Percentiles rank a stretch among this genome's conserved stretches.
Conservation (phyloP, 2,888 invertebrate species). For the Drosophila borborema region DNA sequence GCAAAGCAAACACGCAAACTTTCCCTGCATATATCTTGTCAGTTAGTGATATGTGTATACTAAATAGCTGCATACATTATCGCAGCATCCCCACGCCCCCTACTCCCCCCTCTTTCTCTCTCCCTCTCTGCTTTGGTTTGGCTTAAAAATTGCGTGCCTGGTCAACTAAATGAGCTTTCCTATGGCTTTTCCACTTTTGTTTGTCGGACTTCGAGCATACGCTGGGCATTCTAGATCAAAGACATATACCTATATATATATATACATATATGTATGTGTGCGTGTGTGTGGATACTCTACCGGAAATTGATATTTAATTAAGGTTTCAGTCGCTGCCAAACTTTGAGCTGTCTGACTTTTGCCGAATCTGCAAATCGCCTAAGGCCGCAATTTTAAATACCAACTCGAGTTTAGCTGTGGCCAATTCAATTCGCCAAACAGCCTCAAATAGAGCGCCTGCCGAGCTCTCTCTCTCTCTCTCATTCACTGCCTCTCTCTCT, state of each 20-base stretch:
- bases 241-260: slow-evolving; percentile 16
- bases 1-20: slow-evolving; percentile 71
- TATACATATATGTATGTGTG: not conserved
- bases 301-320: slow-evolving; percentile 78
- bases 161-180: slow-evolving; percentile 74
- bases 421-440: not conserved
- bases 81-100: slow-evolving; percentile 14
- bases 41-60: slow-evolving; percentile 62
- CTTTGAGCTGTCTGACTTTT: slow-evolving; percentile 24
- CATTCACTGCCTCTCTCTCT: not conserved
- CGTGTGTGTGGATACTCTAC: slow-evolving; percentile 38
- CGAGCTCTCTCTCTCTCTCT: not conserved
- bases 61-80: slow-evolving; percentile 71
- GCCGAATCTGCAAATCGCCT: slow-evolving; percentile 29
- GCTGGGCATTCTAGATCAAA: slow-evolving; percentile 61
- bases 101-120: not conserved
- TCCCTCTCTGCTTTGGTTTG: not conserved
- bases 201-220: slow-evolving; percentile 24
- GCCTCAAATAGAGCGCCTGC: not conserved
- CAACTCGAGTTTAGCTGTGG: not conserved
- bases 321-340: slow-evolving; percentile 54
- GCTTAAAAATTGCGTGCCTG: slow-evolving; percentile 58
- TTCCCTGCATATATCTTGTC: slow-evolving; percentile 61
- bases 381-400: slow-evolving; percentile 21
- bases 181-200: slow-evolving; percentile 61